Conservation (phyloP, 1,140 invertebrate genomes). For the Kradibia gibbosae region DNA sequence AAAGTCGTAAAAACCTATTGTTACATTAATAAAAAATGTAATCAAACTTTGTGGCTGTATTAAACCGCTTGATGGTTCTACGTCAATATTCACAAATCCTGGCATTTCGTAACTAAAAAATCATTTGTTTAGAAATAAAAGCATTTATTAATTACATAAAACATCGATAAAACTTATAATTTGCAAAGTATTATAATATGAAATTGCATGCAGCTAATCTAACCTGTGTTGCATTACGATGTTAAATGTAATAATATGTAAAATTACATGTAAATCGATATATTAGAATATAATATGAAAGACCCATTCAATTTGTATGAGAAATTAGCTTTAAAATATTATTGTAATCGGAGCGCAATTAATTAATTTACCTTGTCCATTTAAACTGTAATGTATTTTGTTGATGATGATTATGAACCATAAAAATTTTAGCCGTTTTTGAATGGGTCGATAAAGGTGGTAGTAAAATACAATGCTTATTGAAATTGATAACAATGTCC, state of each 20-base stretch:
- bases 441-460: conserved; percentile 47
- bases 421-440: conserved; percentile 55
- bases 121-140: no score
- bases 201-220: no score
- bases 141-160: no score
- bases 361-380: conserved; percentile 60
- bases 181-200: conserved; percentile 19
- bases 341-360: no score
- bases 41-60: conserved; percentile 57
- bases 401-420: conserved; percentile 58
- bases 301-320: no score
- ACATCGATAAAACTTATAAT: no score
- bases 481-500: conserved; percentile 59
- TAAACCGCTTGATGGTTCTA: conserved; percentile 58
- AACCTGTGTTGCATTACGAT: no score
- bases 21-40: conserved; percentile 56
- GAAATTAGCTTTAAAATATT: no score
- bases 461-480: conserved; percentile 51
- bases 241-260: no score
- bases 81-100: conserved; percentile 51
- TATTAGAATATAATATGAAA: no score
- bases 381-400: conserved; percentile 57
- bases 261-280: no score
- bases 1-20: conserved; percentile 49
- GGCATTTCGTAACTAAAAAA: conserved; percentile 53